Conservation (phyloP, 2,888 invertebrate genomes). For the Bruchidius siliquastri region DNA sequence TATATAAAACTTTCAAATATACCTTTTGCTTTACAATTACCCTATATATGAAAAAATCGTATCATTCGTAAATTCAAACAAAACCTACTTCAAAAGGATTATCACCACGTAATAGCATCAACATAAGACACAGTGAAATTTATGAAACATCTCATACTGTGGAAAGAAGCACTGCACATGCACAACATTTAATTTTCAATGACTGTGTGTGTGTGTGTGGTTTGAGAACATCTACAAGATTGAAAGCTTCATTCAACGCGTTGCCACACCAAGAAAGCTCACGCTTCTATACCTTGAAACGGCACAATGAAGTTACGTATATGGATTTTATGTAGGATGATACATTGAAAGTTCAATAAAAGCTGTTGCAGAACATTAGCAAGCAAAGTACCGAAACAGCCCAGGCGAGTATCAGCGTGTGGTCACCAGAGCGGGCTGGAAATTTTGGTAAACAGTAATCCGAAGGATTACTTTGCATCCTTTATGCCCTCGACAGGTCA, state of each 20-base stretch:
- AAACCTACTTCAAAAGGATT: no score
- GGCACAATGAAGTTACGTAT: background rate
- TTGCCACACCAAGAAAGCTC: background rate
- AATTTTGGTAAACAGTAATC: conserved; percentile 53
- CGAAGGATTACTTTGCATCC: conserved; percentile 60
- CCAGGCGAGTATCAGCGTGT: conserved; percentile 61
- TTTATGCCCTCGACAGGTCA: conserved; percentile 58
- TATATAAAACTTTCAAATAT: no score
- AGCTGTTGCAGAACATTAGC: conserved; percentile 13
- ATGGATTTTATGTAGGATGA: background rate
- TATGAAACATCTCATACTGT: background rate
- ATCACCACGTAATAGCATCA: no score
- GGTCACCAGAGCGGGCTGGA: conserved; percentile 65
- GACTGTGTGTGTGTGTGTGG: no score
- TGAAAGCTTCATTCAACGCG: background rate
- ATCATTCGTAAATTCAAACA: no score
- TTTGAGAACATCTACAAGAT: background rate
- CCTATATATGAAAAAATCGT: no score
- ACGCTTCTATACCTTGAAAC: background rate
- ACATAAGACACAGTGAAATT: background rate
- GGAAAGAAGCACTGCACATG: no score
- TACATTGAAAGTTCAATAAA: background rate
- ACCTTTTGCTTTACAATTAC: no score
- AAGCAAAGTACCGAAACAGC: conserved; percentile 40
- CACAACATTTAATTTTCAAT: no score